Conservation (phyloP, 2,888 invertebrate species). For the Hydraecia micacea region DNA sequence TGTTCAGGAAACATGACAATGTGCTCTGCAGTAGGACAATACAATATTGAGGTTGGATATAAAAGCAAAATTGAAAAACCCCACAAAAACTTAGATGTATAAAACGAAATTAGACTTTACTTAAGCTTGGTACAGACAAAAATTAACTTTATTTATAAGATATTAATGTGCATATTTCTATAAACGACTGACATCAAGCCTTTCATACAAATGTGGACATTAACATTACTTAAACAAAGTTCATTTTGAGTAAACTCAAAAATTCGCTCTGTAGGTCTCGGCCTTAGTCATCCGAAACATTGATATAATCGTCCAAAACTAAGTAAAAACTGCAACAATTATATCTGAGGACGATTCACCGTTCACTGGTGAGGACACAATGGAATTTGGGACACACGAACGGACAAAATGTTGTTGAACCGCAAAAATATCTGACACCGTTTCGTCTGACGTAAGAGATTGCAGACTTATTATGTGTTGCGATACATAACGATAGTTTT, state of each 20-base stretch:
- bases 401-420: conserved; percentile 46
- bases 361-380: conserved; percentile 47
- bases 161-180: not conserved
- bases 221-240: not conserved
- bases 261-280: not conserved
- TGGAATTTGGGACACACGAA: conserved; percentile 40
- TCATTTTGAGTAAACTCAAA: not conserved
- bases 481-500: conserved; percentile 29
- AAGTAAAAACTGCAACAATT: conserved; percentile 39
- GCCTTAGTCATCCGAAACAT: conserved; percentile 6
- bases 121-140: not conserved
- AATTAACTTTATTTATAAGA: not conserved
- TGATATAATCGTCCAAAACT: conserved; percentile 1
- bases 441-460: conserved; percentile 60
- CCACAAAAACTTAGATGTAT: not conserved
- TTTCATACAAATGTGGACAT: not conserved
- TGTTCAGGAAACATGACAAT: not conserved
- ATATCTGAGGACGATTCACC: conserved; percentile 42
- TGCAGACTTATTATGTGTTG: conserved; percentile 52
- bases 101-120: not conserved
- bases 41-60: not conserved
- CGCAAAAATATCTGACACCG: conserved; percentile 64
- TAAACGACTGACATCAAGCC: not conserved
- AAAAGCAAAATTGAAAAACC: not conserved
- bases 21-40: not conserved